Evolutionary conservation across 2,888 invertebrate species (phyloP).

Genomic region (Acronicta aceris): DNA sequence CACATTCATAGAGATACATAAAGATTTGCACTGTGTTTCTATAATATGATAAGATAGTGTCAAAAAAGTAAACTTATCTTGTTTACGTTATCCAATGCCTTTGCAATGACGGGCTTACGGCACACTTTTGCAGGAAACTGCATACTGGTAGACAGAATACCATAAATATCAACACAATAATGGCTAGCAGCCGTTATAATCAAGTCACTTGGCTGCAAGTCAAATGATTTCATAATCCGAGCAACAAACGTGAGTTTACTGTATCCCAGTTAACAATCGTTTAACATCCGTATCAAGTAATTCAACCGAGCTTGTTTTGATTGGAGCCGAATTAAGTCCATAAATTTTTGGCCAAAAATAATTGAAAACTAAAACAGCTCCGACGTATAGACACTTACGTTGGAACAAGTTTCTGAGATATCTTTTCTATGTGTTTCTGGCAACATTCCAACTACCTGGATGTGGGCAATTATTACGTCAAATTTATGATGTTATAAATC

Average conservation of each 20-base stretch:
- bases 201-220: conserved; percentile 47
- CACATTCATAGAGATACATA: no score
- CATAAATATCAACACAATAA: conserved; percentile 31
- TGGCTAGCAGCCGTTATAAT: conserved; percentile 29
- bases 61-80: conserved; percentile 13
- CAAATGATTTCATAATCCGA: conserved; percentile 35
- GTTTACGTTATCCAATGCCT: conserved; percentile 6
- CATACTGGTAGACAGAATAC: conserved; percentile 13
- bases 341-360: conserved; percentile 46
- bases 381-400: conserved; percentile 39
- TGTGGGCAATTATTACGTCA: conserved; percentile 44
- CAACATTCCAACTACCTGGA: conserved; percentile 48
- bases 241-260: conserved; percentile 21
- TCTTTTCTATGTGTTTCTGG: conserved; percentile 40
- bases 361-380: conserved; percentile 45
- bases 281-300: conserved; percentile 31
- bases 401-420: conserved; percentile 35
- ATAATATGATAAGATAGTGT: conserved; percentile 2
- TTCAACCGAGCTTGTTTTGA: conserved; percentile 43
- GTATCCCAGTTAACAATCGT: conserved; percentile 26
- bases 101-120: conserved; percentile 20
- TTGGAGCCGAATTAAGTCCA: conserved; percentile 40
- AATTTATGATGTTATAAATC: conserved; percentile 52
- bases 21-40: conserved; percentile 4
- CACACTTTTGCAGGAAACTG: conserved; percentile 23